phyloP scores from a whole-genome alignment of 2,888 invertebrate genomes.

The Stictocephala bisonia region DNA sequence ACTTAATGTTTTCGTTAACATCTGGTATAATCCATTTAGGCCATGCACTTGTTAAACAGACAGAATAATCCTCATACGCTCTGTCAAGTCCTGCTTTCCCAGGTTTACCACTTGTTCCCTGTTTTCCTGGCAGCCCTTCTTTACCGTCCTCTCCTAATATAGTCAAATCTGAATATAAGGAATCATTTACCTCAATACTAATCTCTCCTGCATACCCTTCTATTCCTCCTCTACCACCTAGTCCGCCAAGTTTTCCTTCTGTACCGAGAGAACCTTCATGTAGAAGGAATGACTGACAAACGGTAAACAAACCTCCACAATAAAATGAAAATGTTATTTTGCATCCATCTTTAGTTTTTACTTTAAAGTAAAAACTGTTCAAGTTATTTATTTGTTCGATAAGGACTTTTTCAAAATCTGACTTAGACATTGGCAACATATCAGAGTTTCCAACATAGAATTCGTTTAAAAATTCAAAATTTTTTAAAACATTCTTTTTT shows the following conservation, averaged over 20 bases:
- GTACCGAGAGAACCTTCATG: slow-evolving; percentile 52
- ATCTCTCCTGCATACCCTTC: slow-evolving; percentile 55
- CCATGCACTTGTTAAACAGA: no score
- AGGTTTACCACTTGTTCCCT: slow-evolving; percentile 52
- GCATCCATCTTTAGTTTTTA: slow-evolving; percentile 35
- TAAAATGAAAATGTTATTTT: slow-evolving; percentile 50
- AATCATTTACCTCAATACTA: slow-evolving; percentile 18
- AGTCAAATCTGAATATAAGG: no score
- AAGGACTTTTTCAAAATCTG: no score
- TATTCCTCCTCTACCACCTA: slow-evolving; percentile 53
- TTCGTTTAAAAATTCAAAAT: no score
- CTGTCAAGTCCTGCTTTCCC: slow-evolving; percentile 56
- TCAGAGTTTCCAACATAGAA: no score
- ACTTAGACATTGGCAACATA: no score
- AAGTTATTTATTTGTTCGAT: no score
- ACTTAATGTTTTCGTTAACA: background rate
- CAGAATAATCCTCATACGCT: slow-evolving; percentile 48
- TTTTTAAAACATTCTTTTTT: no score
- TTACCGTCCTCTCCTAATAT: background rate
- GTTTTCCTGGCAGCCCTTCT: slow-evolving; percentile 29
- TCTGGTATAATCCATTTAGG: background rate
- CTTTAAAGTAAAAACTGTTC: slow-evolving; percentile 46
- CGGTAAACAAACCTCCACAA: background rate
- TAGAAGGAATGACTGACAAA: slow-evolving; percentile 48
- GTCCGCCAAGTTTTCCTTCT: slow-evolving; percentile 52